Evolutionary conservation across 2,797 vertebrate species (phyloP), one percentile per base, ranked within the genome.

Genomic region (Sorex maritimensis): DNA sequence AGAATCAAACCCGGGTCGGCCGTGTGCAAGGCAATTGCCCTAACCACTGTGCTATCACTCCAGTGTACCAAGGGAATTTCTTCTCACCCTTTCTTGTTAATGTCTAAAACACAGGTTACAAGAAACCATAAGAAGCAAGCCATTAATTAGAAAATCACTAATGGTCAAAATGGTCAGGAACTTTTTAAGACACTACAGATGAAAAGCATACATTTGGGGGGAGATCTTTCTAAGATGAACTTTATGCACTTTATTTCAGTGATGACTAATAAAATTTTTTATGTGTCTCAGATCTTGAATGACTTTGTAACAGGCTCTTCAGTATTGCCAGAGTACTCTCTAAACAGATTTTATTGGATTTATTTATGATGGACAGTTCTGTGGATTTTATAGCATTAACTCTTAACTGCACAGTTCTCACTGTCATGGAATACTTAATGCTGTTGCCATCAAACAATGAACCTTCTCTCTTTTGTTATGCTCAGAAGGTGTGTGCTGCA

Each of bases 211-310:
- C 97, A 92, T 95, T 67, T 67, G 26, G 65, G 61, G 61, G 61
- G 61, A 84, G 92, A 95, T 96, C 75, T 84, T 44, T 97, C 81
- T 97, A 81, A 96, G 97, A 96, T 67, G 68, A 92, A 95, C 88
- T 82, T 96, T 96, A 97, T 97, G 89, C 9, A 1, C 96, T 97
- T 98, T 94, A 96, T 94, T 96, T 96, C 95, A 91, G 91, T 93
- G 96, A 91, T 95, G 97, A 86, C 96, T 96, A 96, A 95, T 97
- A 97, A 98, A 97, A 41, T 92, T 97, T 67, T 98, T 97, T 97
- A 96, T 97, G 95, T 96, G 95, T 96, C 97, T 97, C 81, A 24
- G 90, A 44, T 96, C 97, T 97, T 96, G 89, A 92, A 88, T 87
- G 92, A 85, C 95, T 96, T 97, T 89, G 65, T 97, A 97, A 74